Base-by-base conservation (phyloP, 2,888 invertebrate genomes). In the Sthenelais limicola region DNA sequence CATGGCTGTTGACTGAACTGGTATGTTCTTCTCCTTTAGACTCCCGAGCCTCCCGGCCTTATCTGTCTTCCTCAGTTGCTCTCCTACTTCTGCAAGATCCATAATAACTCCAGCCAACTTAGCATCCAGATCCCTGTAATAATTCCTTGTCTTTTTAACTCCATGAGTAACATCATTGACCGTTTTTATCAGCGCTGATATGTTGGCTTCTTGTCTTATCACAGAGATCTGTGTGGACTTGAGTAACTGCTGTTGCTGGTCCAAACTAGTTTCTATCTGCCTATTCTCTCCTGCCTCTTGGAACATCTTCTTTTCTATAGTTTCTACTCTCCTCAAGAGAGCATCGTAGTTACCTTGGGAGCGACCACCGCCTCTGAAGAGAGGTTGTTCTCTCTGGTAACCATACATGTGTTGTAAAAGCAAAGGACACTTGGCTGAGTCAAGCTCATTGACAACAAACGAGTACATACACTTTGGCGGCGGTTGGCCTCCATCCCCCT, bases 21-120 rank as follows among this genome's bases (percentile, higher is more conserved):
- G 47, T 58, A 71, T 71, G 62, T 58, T 33, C 26, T 71, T 71
- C 47, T 58, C 62, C 7, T 48, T 32, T 38, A 48, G 43, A 1
- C 43, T 24, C 54, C 38, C 33, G 7, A 33, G 54, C 1, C 24
- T 21, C n/a, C 26, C 43, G 24, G 35, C 48, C 38, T 33, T 21
- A 33, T 58, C 62, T 4, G 30, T 15, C n/a, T 32, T 79, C 12
- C 80, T 78, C 12, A 84, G 73, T 38, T 82, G 80, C 66, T 82
- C 82, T 75, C 82, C 84, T 12, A 85, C 82, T 76, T 86, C 86
- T 4, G 82, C 82, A 35, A 86, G 82, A 68, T 85, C 84, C 68
- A 85, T 76, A 78, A 85, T 82, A 21, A 86, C 82, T 62, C 82
- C 82, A 30, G 83, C 82, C 66, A 86, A 74, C 76, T 86, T 86